A percentile compares a stretch with the other conserved stretches of the same genome.
Evolutionary conservation across 2,888 invertebrate genomes (phyloP).

Genomic region (Tetragonula carbonaria): DNA sequence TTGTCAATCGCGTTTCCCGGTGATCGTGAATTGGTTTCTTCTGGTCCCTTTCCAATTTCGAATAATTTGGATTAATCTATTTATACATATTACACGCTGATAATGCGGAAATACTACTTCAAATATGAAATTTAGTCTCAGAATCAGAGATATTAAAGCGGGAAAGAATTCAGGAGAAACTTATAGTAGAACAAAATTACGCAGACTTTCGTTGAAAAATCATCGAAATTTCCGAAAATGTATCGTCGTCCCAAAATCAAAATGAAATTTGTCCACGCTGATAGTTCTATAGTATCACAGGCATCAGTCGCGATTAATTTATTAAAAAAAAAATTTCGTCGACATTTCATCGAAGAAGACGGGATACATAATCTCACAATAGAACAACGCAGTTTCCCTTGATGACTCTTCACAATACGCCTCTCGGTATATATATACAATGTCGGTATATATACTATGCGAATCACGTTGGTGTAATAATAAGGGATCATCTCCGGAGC

Average conservation of each 20-base stretch:
- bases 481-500: slow-evolving; percentile 33
- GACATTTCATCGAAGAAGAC: neutral
- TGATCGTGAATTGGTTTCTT: neutral
- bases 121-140: no score
- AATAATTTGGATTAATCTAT: neutral
- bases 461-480: slow-evolving; percentile 28
- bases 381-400: neutral
- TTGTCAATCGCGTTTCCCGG: neutral
- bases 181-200: no score
- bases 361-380: neutral
- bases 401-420: neutral
- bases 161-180: no score
- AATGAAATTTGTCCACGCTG: no score
- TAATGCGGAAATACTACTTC: no score
- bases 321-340: neutral
- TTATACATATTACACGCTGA: no score
- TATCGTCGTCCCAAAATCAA: no score
- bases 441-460: neutral
- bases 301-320: neutral
- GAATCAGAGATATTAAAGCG: no score
- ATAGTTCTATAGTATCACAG: no score
- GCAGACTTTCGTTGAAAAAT: no score
- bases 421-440: neutral
- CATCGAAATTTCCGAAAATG: no score
- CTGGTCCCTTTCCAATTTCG: neutral